phyloP scores from a whole-genome alignment of 53 echinoderm and acorn worm species.

The Actinopyga echinites region DNA sequence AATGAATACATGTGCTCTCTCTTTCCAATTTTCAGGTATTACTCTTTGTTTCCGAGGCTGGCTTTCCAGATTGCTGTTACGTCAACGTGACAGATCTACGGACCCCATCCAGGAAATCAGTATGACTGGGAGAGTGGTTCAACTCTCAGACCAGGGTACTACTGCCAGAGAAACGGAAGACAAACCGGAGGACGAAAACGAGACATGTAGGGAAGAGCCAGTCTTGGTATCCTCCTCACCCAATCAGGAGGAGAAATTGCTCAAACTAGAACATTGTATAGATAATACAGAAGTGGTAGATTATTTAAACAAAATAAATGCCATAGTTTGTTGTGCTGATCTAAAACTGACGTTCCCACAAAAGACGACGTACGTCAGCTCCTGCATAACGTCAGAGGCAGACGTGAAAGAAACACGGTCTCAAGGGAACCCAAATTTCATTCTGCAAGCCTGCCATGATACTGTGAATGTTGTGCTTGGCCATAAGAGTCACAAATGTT shows the following conservation, averaged over 20 bases:
- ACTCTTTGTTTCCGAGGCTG: constrained; percentile 29
- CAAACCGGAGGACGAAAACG: not conserved
- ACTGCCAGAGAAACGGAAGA: not conserved
- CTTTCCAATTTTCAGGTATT: not conserved
- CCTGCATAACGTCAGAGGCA: constrained; percentile 14
- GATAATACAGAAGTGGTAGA: not conserved
- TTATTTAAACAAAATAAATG: not conserved
- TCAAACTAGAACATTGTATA: no score
- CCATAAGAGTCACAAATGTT: constrained; percentile 7
- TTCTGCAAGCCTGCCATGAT: constrained; percentile 16
- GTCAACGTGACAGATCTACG: not conserved
- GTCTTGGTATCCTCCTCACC: no score
- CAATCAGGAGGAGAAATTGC: no score
- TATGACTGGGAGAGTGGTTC: not conserved
- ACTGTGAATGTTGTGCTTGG: constrained; percentile 20
- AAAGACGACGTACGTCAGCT: constrained; percentile 16
- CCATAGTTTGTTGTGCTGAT: constrained; percentile 22
- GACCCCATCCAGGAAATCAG: not conserved
- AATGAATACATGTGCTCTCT: no score
- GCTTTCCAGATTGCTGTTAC: not conserved
- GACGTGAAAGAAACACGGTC: not conserved
- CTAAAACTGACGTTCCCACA: constrained; percentile 15
- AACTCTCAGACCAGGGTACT: not conserved
- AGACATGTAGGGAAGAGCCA: no score
- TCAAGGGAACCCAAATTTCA: not conserved